Evolutionary conservation across 1,140 invertebrate species (phyloP).

Genomic region (Gonatopus flavifemur): DNA sequence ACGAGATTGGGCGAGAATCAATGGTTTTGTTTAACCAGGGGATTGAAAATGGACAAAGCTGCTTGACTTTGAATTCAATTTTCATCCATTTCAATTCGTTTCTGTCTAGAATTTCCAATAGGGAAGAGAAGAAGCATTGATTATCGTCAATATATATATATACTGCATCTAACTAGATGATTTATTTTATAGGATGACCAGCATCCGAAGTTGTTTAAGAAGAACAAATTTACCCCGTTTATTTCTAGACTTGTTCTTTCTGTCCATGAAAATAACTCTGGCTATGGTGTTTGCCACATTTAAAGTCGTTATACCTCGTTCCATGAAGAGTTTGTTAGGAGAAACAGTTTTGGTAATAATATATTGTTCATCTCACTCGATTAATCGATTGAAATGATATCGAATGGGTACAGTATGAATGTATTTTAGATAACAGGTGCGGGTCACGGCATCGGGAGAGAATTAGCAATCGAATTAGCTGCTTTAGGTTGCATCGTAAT

Average conservation of each 20-base stretch:
- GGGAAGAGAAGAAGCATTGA: not conserved
- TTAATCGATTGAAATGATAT: not conserved
- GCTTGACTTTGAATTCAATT: no score
- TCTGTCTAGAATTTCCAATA: not conserved
- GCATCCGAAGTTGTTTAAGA: conserved; percentile 6
- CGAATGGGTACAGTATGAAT: not conserved
- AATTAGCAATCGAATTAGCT: conserved; percentile 43
- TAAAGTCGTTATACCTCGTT: conserved; percentile 26
- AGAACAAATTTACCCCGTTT: conserved; percentile 12
- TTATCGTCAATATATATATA: not conserved
- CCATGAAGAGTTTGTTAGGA: conserved; percentile 33
- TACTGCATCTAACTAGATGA: not conserved
- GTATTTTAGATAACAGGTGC: conserved; percentile 43
- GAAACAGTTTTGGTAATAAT: conserved; percentile 40
- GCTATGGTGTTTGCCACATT: conserved; percentile 28
- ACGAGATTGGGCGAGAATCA: no score
- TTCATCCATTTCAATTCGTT: no score
- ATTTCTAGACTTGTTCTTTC: conserved; percentile 22
- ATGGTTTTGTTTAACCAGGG: no score
- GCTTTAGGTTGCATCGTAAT: conserved; percentile 42
- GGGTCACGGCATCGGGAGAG: conserved; percentile 48
- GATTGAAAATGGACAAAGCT: no score
- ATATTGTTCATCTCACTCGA: not conserved
- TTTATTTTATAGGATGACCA: not conserved
- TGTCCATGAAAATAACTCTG: conserved; percentile 31